Evolutionary conservation across 2,888 invertebrate genomes (phyloP).

Genomic region (Trachelus troglodyta): DNA sequence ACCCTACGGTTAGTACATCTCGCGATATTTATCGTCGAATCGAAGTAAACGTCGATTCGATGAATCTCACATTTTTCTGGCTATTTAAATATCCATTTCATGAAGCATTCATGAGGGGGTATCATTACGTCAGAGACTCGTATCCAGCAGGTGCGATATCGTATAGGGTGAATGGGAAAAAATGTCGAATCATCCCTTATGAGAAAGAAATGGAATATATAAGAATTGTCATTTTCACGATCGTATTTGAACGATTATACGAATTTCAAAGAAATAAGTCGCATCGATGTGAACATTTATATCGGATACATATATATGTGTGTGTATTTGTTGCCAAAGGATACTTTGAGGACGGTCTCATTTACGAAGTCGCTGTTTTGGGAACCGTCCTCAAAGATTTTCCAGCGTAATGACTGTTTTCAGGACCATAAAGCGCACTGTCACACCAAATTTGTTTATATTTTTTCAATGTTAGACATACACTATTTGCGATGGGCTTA

Average conservation of each 20-base stretch:
- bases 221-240: background rate
- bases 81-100: background rate
- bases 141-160: background rate
- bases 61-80: background rate
- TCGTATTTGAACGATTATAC: background rate
- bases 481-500: too few relatives aligned
- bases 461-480: too few relatives aligned
- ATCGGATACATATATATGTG: background rate
- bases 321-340: too few relatives aligned
- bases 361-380: too few relatives aligned
- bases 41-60: background rate
- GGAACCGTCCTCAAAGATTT: too few relatives aligned
- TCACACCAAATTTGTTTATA: too few relatives aligned
- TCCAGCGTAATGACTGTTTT: too few relatives aligned
- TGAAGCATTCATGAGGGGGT: background rate
- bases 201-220: background rate
- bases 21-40: background rate
- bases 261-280: background rate
- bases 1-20: background rate
- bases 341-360: too few relatives aligned
- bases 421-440: too few relatives aligned
- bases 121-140: background rate
- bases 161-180: background rate
- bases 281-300: background rate
- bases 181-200: background rate